These are phyloP conservation scores for Mustelus asterias DNA, from an alignment of 2,113 vertebrate genomes.

Conservation along the genomic window DNA sequence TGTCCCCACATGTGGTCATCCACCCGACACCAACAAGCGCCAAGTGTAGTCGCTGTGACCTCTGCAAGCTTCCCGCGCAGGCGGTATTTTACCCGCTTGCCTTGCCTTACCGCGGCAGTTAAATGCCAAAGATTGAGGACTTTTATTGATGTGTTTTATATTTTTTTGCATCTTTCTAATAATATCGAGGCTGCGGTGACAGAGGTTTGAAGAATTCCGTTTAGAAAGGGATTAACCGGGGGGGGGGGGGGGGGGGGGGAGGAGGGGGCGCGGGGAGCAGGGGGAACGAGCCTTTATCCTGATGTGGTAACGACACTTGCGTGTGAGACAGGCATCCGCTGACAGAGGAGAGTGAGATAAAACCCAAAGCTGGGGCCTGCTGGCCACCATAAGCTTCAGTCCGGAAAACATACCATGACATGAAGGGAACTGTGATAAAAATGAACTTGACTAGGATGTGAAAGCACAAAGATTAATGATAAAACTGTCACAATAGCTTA, in stretches of 20 bases:
- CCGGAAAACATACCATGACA: slow-evolving; percentile 66
- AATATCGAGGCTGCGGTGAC: slow-evolving; percentile 62
- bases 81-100: neutral
- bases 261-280: no score
- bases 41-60: no score
- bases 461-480: slow-evolving; percentile 60
- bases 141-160: slow-evolving; percentile 50
- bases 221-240: slow-evolving; percentile 64
- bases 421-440: slow-evolving; percentile 70
- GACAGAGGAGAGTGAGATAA: slow-evolving; percentile 45
- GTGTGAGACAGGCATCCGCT: slow-evolving; percentile 43
- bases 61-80: neutral
- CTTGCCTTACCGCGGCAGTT: slow-evolving; percentile 53
- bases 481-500: slow-evolving; percentile 52
- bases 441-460: slow-evolving; percentile 61
- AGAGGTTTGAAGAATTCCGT: slow-evolving; percentile 63
- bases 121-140: slow-evolving; percentile 43
- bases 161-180: slow-evolving; percentile 53
- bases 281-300: slow-evolving; percentile 50
- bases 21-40: neutral
- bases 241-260: slow-evolving; percentile 47
- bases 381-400: slow-evolving; percentile 40
- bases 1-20: neutral
- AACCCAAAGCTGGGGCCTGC: slow-evolving; percentile 46
- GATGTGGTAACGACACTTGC: slow-evolving; percentile 67